These are phyloP conservation scores for Hippolais icterina DNA, from an alignment of 2,113 vertebrate species.

Conservation along the genomic window DNA sequence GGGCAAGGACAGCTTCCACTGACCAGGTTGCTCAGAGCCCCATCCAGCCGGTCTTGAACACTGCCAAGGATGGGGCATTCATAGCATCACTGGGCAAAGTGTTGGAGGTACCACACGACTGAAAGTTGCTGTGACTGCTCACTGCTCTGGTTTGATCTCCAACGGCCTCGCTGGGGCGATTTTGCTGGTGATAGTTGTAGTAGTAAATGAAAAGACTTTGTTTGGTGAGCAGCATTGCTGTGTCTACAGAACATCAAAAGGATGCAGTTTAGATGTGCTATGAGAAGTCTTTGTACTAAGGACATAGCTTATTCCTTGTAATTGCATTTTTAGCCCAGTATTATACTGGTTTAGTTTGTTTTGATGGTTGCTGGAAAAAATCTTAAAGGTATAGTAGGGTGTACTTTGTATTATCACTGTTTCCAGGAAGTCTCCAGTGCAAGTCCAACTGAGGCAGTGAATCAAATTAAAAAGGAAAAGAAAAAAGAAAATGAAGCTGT, in stretches of 20 bases:
- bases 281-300: neutral
- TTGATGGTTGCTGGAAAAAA: neutral
- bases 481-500: conserved; percentile 39
- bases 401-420: neutral
- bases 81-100: too few species aligned
- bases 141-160: rapidly evolving
- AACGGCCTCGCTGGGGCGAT: rapidly evolving
- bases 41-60: neutral
- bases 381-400: neutral
- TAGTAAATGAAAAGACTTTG: neutral
- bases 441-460: neutral
- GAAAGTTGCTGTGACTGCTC: neutral
- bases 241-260: neutral
- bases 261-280: rapidly evolving
- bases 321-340: neutral
- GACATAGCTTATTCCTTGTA: rapidly evolving
- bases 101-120: neutral
- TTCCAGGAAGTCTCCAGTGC: conserved; percentile 27
- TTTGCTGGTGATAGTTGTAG: neutral
- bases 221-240: neutral
- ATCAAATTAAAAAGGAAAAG: conserved; percentile 62
- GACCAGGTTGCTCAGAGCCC: neutral
- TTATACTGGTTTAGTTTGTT: neutral
- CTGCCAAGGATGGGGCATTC: neutral
- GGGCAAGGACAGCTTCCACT: neutral